Evolutionary conservation across 2,113 vertebrate genomes (phyloP).

Genomic region (Prunella fulvescens): DNA sequence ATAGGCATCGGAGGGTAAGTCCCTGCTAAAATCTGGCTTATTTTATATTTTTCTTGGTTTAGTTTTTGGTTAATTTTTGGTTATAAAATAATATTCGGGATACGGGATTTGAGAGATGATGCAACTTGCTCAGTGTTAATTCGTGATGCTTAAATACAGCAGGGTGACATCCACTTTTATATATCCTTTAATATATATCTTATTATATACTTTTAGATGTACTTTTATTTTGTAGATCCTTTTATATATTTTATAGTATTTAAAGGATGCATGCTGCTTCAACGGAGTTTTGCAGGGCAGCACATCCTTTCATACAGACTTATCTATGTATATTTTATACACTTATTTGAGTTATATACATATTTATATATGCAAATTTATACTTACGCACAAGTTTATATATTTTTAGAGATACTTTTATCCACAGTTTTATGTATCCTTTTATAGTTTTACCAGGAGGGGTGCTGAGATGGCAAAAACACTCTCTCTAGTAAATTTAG

Average conservation of each 20-base stretch:
- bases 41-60: fast-evolving
- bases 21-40: fast-evolving
- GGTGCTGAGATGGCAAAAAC: background rate
- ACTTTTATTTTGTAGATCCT: background rate
- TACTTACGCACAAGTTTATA: background rate
- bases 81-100: background rate
- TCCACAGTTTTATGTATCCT: background rate
- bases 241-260: background rate
- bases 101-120: fast-evolving
- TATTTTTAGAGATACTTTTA: background rate
- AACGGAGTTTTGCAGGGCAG: background rate
- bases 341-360: background rate
- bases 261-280: background rate
- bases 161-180: fast-evolving
- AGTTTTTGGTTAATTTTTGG: no score
- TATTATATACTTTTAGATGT: background rate
- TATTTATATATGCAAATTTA: background rate
- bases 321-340: background rate
- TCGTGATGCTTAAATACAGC: fast-evolving
- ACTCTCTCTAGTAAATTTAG: no score
- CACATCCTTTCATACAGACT: background rate
- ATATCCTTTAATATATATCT: background rate
- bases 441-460: background rate
- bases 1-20: conserved; percentile 94
- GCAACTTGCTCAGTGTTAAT: background rate